phyloP scores from a whole-genome alignment of 1,140 invertebrate species.

The Agrypnia vestita region DNA sequence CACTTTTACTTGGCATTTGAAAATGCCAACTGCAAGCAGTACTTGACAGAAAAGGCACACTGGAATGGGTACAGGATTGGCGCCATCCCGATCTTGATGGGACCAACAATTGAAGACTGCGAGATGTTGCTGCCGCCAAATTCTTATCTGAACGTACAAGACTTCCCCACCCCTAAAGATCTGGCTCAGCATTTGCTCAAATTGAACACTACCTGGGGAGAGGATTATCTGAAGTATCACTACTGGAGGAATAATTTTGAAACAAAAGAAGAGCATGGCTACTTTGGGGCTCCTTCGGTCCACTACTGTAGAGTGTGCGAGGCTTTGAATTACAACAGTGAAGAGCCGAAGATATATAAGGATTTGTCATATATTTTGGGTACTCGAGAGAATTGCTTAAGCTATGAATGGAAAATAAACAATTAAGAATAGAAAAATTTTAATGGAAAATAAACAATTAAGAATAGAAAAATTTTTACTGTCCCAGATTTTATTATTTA shows the following conservation, averaged over 20 bases:
- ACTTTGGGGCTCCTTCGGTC: conserved; percentile 75
- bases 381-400: conserved; percentile 29
- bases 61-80: conserved; percentile 73
- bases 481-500: too few relatives aligned
- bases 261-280: conserved; percentile 80
- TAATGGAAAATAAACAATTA: too few relatives aligned
- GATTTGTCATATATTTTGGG: conserved; percentile 72
- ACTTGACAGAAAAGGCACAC: conserved; percentile 79
- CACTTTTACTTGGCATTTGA: conserved; percentile 83
- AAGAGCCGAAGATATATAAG: conserved; percentile 68
- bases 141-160: conserved; percentile 80
- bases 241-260: conserved; percentile 77
- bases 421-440: too few relatives aligned
- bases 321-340: conserved; percentile 76
- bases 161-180: conserved; percentile 76
- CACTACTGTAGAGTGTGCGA: conserved; percentile 87
- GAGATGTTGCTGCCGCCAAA: conserved; percentile 71
- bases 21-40: conserved; percentile 78
- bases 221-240: conserved; percentile 77
- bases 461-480: too few relatives aligned
- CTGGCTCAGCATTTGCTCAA: conserved; percentile 77
- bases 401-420: too few relatives aligned
- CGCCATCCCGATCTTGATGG: conserved; percentile 79
- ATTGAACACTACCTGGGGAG: conserved; percentile 71
- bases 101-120: conserved; percentile 71